Percentiles rank a stretch among this genome's conserved stretches.
Evolutionary conservation across 2,888 invertebrate species (phyloP).

Genomic region (Meganola albula): DNA sequence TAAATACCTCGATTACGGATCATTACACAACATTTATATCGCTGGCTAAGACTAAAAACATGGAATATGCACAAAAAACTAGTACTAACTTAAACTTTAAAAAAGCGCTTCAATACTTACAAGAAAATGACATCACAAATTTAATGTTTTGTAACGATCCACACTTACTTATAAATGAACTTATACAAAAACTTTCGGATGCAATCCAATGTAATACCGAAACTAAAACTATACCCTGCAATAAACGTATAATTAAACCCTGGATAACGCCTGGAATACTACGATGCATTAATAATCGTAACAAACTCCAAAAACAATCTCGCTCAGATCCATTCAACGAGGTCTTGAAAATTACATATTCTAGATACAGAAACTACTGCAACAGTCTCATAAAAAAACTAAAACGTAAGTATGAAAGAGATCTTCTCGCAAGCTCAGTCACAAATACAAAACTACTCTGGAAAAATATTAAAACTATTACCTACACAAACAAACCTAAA

Average conservation of each 20-base stretch:
- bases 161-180: not conserved
- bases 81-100: conserved; percentile 8
- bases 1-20: conserved; percentile 12
- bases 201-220: not conserved
- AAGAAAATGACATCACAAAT: not conserved
- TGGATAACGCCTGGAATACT: not conserved
- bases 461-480: not conserved
- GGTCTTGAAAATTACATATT: not conserved
- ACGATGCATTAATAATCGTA: not conserved
- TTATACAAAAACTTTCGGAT: not conserved
- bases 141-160: conserved; percentile 4
- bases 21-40: conserved; percentile 7
- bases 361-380: not conserved
- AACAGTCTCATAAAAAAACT: too few species aligned
- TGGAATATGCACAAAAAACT: not conserved
- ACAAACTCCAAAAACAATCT: not conserved
- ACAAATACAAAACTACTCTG: not conserved
- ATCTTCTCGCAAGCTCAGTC: not conserved
- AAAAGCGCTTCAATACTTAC: conserved; percentile 3
- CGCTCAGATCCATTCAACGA: not conserved
- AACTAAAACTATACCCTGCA: not conserved
- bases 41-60: conserved; percentile 5
- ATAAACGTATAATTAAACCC: not conserved
- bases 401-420: not conserved
- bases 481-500: not conserved